These are phyloP conservation scores for Melozone crissalis DNA, from an alignment of 2,113 vertebrate species.

Conservation along the genomic window DNA sequence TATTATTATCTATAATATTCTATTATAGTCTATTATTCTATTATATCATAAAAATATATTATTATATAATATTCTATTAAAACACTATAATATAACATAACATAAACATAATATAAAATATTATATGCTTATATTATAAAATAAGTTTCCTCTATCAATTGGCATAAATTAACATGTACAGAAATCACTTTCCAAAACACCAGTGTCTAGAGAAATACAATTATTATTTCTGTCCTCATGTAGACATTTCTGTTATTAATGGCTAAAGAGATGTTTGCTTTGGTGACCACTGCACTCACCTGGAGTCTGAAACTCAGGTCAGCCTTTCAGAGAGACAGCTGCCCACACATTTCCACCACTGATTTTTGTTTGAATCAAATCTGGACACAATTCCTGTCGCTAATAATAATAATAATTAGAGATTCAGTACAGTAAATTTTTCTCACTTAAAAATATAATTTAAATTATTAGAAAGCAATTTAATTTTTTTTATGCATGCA, in stretches of 20 bases:
- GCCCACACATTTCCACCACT: not conserved
- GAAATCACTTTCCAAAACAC: not conserved
- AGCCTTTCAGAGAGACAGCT: not conserved
- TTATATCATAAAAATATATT: too few relatives aligned
- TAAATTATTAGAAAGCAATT: constrained; percentile 68
- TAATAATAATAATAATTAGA: not conserved
- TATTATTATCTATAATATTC: too few relatives aligned
- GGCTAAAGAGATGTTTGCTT: not conserved
- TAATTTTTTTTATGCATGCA: constrained; percentile 45
- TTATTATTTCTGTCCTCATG: not conserved
- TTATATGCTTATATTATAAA: not conserved
- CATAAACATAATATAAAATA: too few relatives aligned
- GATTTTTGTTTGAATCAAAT: not conserved
- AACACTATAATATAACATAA: too few relatives aligned
- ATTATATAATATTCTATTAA: too few relatives aligned
- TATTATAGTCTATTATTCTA: too few relatives aligned
- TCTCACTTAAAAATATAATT: constrained; percentile 70
- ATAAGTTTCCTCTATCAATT: not conserved
- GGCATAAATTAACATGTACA: not conserved
- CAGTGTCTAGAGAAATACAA: not conserved
- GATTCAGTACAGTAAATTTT: constrained; percentile 50
- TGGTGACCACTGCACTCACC: not conserved
- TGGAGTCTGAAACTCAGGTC: not conserved
- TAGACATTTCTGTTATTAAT: not conserved
- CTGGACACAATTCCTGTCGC: not conserved